These are phyloP conservation scores for Cosmia pyralina DNA, from an alignment of 2,888 invertebrate genomes.

Conservation along the genomic window DNA sequence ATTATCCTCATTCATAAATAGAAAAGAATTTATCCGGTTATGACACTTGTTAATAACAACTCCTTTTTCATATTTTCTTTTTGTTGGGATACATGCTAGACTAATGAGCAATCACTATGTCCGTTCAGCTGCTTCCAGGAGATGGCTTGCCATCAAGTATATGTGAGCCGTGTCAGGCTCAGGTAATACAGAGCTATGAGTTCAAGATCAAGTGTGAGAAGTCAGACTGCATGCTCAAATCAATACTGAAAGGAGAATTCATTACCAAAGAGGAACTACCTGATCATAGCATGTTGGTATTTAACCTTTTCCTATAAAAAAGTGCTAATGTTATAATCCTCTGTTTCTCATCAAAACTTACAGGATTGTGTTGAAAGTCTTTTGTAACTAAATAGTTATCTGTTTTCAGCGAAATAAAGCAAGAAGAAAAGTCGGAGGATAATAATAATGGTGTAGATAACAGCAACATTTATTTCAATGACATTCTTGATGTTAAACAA, in stretches of 20 bases:
- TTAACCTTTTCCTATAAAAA: not conserved
- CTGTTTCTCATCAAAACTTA: not conserved
- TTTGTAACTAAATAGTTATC: not conserved
- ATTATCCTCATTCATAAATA: slow-evolving; percentile 4
- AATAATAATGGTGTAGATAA: slow-evolving; percentile 15
- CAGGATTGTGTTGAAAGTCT: not conserved
- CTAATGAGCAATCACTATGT: slow-evolving; percentile 36
- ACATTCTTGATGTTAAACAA: slow-evolving; percentile 45
- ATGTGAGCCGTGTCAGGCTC: slow-evolving; percentile 75
- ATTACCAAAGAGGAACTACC: slow-evolving; percentile 62
- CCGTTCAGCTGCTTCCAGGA: slow-evolving; percentile 67
- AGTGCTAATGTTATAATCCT: not conserved
- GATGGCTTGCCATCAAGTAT: slow-evolving; percentile 76
- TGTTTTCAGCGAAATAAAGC: slow-evolving; percentile 41
- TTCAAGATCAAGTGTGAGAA: slow-evolving; percentile 85
- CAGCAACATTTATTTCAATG: slow-evolving; percentile 30
- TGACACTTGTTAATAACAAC: not conserved
- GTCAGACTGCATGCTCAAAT: slow-evolving; percentile 77
- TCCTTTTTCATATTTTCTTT: not conserved
- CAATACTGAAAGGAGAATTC: slow-evolving; percentile 72
- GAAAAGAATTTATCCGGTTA: not conserved
- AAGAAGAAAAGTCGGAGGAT: slow-evolving; percentile 34
- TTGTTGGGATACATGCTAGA: not conserved
- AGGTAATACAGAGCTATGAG: slow-evolving; percentile 78
- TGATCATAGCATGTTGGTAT: slow-evolving; percentile 59